Base-by-base conservation (phyloP, 2,797 vertebrate species). In the Lemur catta region DNA sequence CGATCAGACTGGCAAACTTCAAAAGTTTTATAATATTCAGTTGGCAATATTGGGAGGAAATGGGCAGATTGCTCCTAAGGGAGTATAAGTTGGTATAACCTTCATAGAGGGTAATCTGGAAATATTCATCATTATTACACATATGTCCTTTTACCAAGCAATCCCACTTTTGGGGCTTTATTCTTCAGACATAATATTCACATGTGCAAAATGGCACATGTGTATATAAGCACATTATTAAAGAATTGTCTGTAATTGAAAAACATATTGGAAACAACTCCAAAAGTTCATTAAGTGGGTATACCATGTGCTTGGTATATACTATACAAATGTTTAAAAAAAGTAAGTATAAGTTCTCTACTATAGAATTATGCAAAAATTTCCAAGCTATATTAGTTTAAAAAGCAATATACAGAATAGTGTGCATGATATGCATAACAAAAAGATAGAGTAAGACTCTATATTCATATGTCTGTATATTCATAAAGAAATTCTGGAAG, bases 401-500 rank as follows among this genome's bases (percentile, higher is more conserved):
- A 65, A 65, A 59, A 85, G 28, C 17, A 78, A 89, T 57, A 81
- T 85, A 69, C 20, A 89, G 30, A 92, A 61, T 38, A 89, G 30
- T 35, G 20, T 76, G 2, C 78, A 63, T 48, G 28, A 79, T 65
- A 72, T 74, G 6, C n/a, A 57, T 67, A 41, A 72, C 55, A 90
- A 87, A 86, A 94, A 43, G 63, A 46, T 41, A 4, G 17, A 94
- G 43, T 61, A 61, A 92, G 28, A 80, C 2, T 88, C 82, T 84
- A 46, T 63, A 79, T 57, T 88, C 80, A 38, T 75, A 5, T 87
- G 94, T 94, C 78, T 91, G 48, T 89, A 30, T 97, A 98, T 98
- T 98, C 95, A 97, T 97, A 97, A 96, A 81, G 74, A 93, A 85
- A 76, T 85, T 71, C 11, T 94, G 84, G 41, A 63, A 90, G 24